Evolutionary conservation across 2,797 vertebrate species (phyloP), one percentile per base, ranked within the genome.

Genomic region (Falco peregrinus): DNA sequence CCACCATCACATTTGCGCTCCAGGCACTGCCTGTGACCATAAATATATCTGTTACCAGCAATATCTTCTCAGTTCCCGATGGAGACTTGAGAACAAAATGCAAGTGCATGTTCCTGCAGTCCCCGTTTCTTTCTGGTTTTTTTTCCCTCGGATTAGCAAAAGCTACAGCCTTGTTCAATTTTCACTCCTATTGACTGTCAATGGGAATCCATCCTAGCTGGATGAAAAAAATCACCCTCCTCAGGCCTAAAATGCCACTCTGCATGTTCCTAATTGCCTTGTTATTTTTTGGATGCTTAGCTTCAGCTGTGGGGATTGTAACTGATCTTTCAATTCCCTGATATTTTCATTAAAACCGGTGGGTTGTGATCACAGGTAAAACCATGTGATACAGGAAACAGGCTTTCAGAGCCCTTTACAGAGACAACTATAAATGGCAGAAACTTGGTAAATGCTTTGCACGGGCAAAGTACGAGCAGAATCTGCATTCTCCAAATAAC

Each of bases 241-340:
- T 95, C 51, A 76, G 63, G 43, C 61, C 89, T 81, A 73, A 93
- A 94, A 90, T 94, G 59, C 37, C 51, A 47, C 70, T 89, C 79
- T 78, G 80, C n/a, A 8, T 86, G 89, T 76, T 93, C 63, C 84
- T 95, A 97, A 96, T 88, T 89, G 50, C 75, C 65, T 79, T 86
- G 51, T 82, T 94, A 82, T 93, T 93, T 97, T 97, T 95, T 92
- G 84, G 81, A 89, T 84, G 65, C 47, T 88, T 84, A 65, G 48
- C 35, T 90, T 90, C 79, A 91, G 57, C 59, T 1, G 0, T 41
- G 65, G 47, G 61, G 33, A 75, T 69, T 93, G 75, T 25, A 91
- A 79, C 2, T 65, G 75, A 75, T 92, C 35, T 37, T 85, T 81
- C 65, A 87, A 15, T 94, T 91, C 73, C 70, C n/a, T 79, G 57